phyloP scores from a whole-genome alignment of 1,140 invertebrate genomes.

The Spodoptera litura region DNA sequence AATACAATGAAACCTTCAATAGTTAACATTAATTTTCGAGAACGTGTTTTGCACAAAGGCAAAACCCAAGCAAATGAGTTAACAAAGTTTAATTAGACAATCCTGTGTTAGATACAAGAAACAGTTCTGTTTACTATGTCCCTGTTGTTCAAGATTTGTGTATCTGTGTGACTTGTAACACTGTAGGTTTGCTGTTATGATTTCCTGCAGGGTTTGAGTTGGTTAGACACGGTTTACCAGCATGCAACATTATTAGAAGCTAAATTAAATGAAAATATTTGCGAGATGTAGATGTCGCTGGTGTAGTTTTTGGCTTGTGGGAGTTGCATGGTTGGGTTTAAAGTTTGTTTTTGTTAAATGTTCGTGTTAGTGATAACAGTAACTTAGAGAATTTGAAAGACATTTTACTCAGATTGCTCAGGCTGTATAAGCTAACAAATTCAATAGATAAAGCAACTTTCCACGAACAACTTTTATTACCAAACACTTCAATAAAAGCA shows the following conservation, averaged over 20 bases:
- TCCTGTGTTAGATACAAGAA: conserved; percentile 29
- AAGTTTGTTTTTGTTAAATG: too few species aligned
- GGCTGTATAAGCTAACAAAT: too few species aligned
- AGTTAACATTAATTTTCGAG: conserved; percentile 28
- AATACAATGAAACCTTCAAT: conserved; percentile 16
- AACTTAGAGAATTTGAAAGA: too few species aligned
- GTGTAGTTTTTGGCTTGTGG: too few species aligned
- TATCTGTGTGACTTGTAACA: background rate
- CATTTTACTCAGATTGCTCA: too few species aligned
- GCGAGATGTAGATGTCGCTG: too few species aligned
- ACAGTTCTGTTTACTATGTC: conserved; percentile 23
- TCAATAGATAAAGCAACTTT: too few species aligned
- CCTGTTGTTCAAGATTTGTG: conserved; percentile 26
- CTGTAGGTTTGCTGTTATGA: conserved; percentile 1
- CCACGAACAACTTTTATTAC: too few species aligned
- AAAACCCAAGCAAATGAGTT: conserved; percentile 37
- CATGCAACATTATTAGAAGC: background rate
- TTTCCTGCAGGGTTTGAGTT: conserved; percentile 15
- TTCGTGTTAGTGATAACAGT: too few species aligned
- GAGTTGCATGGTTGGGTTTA: too few species aligned
- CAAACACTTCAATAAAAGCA: too few species aligned
- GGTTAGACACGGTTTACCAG: background rate
- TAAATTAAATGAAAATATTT: background rate
- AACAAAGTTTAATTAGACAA: conserved; percentile 42
- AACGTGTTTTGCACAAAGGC: conserved; percentile 32